Evolutionary conservation across 2,888 invertebrate genomes (phyloP), one percentile per base, ranked within the genome.

Genomic region (Pterobdella sp.): DNA sequence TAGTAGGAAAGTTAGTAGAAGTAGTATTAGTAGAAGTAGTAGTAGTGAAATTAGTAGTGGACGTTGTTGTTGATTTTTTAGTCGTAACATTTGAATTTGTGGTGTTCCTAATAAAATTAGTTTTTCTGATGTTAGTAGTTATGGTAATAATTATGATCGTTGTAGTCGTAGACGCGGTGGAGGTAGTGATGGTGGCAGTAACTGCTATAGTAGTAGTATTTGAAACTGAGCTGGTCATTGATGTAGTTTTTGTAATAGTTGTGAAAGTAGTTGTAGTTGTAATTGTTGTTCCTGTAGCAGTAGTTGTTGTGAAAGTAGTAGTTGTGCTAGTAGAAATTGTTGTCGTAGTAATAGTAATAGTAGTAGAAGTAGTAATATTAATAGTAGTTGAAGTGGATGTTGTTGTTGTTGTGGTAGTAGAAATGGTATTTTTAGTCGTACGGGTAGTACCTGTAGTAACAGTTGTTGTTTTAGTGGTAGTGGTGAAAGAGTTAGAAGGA

Each of bases 351-450:
- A n/a, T n/a, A n/a, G n/a, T 65, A 32, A 34, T 34, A 65, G 65
- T 65, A 35, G 32, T 65, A 65, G 65, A 31, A 29, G 34, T 65
- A 65, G 65, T 65, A 65, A 34, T 65, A 35, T 14, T 65, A 65
- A 34, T 65, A 65, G 65, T 10, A 65, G 65, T 35, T 4, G 35
- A n/a, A 65, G 65, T 65, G 34, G 65, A 31, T 31, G 65, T 65
- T 31, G 65, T 65, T 31, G 65, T 65, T 31, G 65, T 65, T n/a
- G n/a, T n/a, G 34, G 65, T 35, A 65, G 65, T 35, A 65, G 65
- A 22, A 65, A 34, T 35, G 34, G 65, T 65, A 65, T 18, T 65
- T 31, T 29, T 65, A 65, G 65, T 65, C 26, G 65, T 35, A 65
- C 31, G 18, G 26, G 65, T 65, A 65, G 65, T 65, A 65, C 31